Evolutionary conservation across 2,888 invertebrate species (phyloP), one percentile per base, ranked within the genome.

Genomic region (Tridacna crocea): DNA sequence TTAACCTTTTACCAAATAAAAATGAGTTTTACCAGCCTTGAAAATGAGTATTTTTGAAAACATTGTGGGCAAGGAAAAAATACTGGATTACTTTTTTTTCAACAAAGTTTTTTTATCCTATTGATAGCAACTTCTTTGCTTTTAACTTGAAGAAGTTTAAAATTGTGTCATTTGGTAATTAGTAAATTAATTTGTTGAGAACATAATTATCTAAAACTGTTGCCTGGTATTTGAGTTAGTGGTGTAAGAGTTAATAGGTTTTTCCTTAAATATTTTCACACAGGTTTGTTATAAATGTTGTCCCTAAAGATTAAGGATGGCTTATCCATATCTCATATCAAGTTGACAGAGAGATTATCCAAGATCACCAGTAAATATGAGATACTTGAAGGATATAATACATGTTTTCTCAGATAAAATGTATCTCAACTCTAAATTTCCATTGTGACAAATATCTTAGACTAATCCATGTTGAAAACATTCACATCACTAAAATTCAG

Each of bases 281-380:
- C 55, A 55, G 55, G 55, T 55, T 55, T 55, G 19, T 66, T 36
- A 68, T 46, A 10, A 47, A 51, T 70, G 15, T 70, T 70, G 51
- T 66, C n/a, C 48, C 19, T 51, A 70, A 36, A 24, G 70, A 70
- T 70, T 51, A 51, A 11, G n/a, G 70, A 36, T 24, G 27, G 70
- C n/a, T 70, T 70, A 51, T 47, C 46, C 46, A 70, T 70, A 51
- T 70, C 51, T 70, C 70, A 70, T 70, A 70, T 70, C 70, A 51
- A 70, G 51, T 70, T 70, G 70, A 70, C 70, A 70, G 70, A 51
- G 15, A 22, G 70, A 48, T 70, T 70, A 70, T 48, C 48, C 19
- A 26, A 47, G 70, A 70, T 70, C 51, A 51, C 22, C 66, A 46
- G 46, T 36, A 66, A 66, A 66, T 66, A 66, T 66, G 6, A 19